Evolutionary conservation across 2,888 invertebrate species (phyloP).

Genomic region (Phalangium opilio): DNA sequence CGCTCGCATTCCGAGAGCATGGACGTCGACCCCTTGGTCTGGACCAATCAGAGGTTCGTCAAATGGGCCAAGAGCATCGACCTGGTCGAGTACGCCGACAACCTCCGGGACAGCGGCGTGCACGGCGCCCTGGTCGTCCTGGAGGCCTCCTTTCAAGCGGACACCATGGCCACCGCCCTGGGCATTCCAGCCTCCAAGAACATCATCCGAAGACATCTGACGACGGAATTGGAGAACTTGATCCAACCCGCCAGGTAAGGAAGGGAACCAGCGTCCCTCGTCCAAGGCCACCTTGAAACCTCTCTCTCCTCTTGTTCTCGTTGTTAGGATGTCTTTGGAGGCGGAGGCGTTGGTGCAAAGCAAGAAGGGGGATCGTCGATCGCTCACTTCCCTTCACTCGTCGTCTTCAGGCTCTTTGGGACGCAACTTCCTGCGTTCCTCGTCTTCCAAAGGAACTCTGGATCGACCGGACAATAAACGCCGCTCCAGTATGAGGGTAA

Average conservation of each 20-base stretch:
- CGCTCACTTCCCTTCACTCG: conserved; percentile 9
- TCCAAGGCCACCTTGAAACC: conserved; percentile 1
- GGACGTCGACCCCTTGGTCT: conserved; percentile 80
- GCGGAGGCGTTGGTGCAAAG: conserved; percentile 12
- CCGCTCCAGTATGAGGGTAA: conserved; percentile 15
- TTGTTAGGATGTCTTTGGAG: conserved; percentile 13
- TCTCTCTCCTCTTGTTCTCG: background rate
- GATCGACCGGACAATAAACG: conserved; percentile 14
- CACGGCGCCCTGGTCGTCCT: conserved; percentile 85
- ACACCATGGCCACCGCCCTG: conserved; percentile 74
- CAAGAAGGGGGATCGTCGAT: conserved; percentile 9
- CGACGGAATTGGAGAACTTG: conserved; percentile 76
- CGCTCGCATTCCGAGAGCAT: conserved; percentile 74
- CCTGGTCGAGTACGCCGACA: conserved; percentile 39
- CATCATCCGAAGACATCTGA: conserved; percentile 77
- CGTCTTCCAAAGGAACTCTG: conserved; percentile 11
- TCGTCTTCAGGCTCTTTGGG: conserved; percentile 13
- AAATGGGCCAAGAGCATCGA: conserved; percentile 88
- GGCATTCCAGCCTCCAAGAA: conserved; percentile 85
- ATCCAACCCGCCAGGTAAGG: conserved; percentile 85
- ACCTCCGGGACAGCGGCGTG: conserved; percentile 66
- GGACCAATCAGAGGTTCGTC: conserved; percentile 88
- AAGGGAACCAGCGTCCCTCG: conserved; percentile 2
- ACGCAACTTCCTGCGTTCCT: conserved; percentile 14
- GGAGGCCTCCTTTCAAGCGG: conserved; percentile 84